Conservation (phyloP, 2,113 vertebrate species). For the Lagopus muta region DNA sequence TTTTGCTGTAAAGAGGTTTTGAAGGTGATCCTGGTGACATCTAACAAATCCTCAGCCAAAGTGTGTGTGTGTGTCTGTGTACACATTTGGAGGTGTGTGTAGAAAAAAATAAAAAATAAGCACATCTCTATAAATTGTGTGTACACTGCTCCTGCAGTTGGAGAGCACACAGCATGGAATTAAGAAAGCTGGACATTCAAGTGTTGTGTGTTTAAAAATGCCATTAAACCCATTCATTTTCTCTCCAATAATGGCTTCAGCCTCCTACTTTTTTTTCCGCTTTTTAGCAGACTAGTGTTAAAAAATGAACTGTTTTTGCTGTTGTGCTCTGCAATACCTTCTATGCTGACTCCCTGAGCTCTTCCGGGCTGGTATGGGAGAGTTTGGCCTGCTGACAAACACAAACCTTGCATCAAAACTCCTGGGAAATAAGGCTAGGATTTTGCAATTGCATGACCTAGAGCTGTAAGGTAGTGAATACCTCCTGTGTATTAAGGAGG, state of each 20-base stretch:
- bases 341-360: not conserved
- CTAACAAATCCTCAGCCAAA: not conserved
- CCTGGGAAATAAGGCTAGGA: not conserved
- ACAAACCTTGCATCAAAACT: not conserved
- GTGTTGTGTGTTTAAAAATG: not conserved
- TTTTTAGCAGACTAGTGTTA: not conserved
- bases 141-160: not conserved
- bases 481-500: not conserved
- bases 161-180: not conserved
- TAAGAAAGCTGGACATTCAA: not conserved
- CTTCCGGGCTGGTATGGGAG: not conserved
- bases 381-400: not conserved
- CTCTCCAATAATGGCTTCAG: not conserved
- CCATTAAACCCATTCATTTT: not conserved
- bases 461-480: not conserved
- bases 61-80: not conserved
- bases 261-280: not conserved
- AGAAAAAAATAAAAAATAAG: not conserved
- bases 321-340: not conserved
- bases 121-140: not conserved
- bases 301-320: not conserved
- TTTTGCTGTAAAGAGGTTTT: not conserved
- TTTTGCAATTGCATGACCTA: not conserved
- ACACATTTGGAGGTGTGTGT: too few relatives aligned
- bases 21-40: not conserved